These are phyloP conservation scores for Porphyrio hochstetteri DNA, from an alignment of 2,113 vertebrate species.

Conservation along the genomic window DNA sequence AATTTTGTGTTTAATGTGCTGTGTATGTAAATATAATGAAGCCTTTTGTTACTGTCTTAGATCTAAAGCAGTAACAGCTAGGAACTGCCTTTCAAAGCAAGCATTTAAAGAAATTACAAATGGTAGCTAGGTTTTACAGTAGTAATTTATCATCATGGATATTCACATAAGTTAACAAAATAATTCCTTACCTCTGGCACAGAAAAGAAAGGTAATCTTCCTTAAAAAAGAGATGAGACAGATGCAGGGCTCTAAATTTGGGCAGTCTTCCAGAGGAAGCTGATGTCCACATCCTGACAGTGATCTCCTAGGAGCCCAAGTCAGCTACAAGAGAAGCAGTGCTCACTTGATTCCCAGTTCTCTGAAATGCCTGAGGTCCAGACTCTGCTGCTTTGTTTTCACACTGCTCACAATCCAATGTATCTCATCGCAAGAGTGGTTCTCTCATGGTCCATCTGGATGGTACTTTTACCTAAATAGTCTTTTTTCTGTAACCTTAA, in stretches of 20 bases:
- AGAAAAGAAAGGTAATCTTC: background rate
- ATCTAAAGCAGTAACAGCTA: background rate
- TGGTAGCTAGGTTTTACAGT: background rate
- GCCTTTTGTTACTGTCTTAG: background rate
- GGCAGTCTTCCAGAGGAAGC: background rate
- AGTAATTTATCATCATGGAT: background rate
- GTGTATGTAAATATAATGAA: background rate
- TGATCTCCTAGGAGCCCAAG: background rate
- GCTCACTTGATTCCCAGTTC: background rate
- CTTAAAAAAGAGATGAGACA: background rate
- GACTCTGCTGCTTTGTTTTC: background rate
- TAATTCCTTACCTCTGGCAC: background rate
- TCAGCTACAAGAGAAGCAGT: background rate
- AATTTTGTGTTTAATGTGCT: background rate
- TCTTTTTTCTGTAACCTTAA: background rate
- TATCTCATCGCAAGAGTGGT: background rate
- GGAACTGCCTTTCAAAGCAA: background rate
- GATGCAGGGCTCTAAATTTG: background rate
- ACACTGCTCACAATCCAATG: background rate
- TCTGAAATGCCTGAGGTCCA: background rate
- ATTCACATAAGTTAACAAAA: background rate
- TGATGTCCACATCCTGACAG: background rate
- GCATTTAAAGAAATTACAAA: background rate
- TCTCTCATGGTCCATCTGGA: background rate
- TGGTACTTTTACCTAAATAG: background rate